A percentile compares a stretch with the other conserved stretches of the same genome.
Conservation (phyloP, 2,113 vertebrate genomes). For the Dissostichus mawsoni region DNA sequence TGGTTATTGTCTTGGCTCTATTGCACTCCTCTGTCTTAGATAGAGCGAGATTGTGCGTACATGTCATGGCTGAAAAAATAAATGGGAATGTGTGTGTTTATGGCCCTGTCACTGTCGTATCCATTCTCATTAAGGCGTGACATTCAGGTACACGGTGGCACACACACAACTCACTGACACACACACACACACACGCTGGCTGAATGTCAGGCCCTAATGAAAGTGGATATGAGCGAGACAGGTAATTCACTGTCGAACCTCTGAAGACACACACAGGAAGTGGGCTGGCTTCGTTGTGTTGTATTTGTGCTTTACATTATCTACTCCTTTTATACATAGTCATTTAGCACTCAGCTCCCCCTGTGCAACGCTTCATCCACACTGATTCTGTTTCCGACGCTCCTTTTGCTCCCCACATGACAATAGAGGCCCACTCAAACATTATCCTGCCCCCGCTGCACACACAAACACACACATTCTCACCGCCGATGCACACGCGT, state of each 20-base stretch:
- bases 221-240: constrained; percentile 74
- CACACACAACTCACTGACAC: not conserved
- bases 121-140: constrained; percentile 78
- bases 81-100: constrained; percentile 29
- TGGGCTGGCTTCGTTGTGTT: constrained; percentile 23
- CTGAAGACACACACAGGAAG: constrained; percentile 50
- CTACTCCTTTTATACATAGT: constrained; percentile 46
- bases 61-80: constrained; percentile 19
- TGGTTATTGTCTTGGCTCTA: constrained; percentile 77
- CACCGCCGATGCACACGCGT: constrained; percentile 3
- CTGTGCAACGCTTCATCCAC: constrained; percentile 6
- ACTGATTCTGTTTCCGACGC: constrained; percentile 27
- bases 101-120: constrained; percentile 76
- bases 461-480: not conserved
- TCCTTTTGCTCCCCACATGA: not conserved
- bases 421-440: constrained; percentile 16
- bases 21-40: constrained; percentile 61
- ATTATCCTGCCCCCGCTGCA: not conserved
- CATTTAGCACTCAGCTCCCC: constrained; percentile 32
- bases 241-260: constrained; percentile 62
- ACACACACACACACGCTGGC: constrained; percentile 36
- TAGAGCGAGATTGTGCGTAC: constrained; percentile 40
- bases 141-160: constrained; percentile 71
- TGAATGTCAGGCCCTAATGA: constrained; percentile 85
- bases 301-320: constrained; percentile 50